Evolutionary conservation across 2,797 vertebrate genomes (phyloP).

Genomic region (Aquila chrysaetos): DNA sequence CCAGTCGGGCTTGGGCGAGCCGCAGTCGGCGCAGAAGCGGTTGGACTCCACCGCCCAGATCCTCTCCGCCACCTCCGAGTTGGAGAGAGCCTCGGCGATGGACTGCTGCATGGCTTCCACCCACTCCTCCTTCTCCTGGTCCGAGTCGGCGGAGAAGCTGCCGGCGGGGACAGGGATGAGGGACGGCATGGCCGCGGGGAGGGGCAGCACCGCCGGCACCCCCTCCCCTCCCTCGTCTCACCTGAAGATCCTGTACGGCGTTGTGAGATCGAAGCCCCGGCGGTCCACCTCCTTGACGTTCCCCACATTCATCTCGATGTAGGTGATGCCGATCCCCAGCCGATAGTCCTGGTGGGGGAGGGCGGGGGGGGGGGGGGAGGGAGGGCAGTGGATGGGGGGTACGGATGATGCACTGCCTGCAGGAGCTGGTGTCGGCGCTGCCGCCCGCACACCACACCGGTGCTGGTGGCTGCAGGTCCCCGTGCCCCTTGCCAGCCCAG

Average conservation of each 20-base stretch:
- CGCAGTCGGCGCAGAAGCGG: conserved; percentile 86
- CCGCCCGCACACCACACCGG: not conserved
- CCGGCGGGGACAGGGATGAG: not conserved
- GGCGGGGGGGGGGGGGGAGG: too few species aligned
- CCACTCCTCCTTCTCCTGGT: conserved; percentile 88
- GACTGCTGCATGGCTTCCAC: conserved; percentile 87
- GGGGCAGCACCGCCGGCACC: not conserved
- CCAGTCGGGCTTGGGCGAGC: conserved; percentile 85
- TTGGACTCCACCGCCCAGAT: conserved; percentile 87
- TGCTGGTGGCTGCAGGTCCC: not conserved
- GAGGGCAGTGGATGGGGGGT: not conserved
- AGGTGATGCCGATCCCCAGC: conserved; percentile 89
- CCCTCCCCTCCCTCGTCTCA: not conserved
- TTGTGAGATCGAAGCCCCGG: conserved; percentile 89
- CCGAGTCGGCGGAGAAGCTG: conserved; percentile 88
- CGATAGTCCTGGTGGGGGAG: conserved; percentile 79
- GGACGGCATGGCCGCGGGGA: fast-evolving
- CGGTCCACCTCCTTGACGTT: conserved; percentile 89
- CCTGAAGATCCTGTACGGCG: conserved; percentile 93
- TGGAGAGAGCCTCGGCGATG: conserved; percentile 87
- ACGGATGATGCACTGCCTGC: not conserved
- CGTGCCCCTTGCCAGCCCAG: not conserved
- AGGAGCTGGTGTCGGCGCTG: not conserved
- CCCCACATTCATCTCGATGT: conserved; percentile 94
- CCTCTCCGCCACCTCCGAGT: conserved; percentile 84